Percentiles rank a stretch among this genome's conserved stretches.
phyloP scores from a whole-genome alignment of 1,140 invertebrate genomes.

The Hypsibius dujardini region DNA sequence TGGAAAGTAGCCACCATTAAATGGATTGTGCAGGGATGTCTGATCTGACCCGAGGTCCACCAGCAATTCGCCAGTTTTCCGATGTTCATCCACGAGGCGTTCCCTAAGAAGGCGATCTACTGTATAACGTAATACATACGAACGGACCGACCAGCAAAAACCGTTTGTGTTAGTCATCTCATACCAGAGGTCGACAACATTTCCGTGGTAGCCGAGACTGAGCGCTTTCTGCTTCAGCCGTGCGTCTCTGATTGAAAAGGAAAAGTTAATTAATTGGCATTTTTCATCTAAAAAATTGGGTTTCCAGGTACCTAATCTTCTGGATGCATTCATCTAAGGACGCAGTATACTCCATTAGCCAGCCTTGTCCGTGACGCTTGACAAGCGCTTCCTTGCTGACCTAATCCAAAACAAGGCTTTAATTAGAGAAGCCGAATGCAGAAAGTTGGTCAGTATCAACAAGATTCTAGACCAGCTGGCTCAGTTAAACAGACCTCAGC shows the following conservation, averaged over 20 bases:
- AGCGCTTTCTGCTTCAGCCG: slow-evolving; percentile 29
- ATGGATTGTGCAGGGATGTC: slow-evolving; percentile 50
- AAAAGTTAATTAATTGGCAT: too few relatives aligned
- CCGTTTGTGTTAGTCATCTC: slow-evolving; percentile 17
- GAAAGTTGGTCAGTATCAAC: neutral
- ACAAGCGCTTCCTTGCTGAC: slow-evolving; percentile 40
- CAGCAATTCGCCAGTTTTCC: slow-evolving; percentile 40
- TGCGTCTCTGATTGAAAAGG: slow-evolving; percentile 22
- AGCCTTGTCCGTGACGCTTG: slow-evolving; percentile 46
- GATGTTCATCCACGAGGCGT: slow-evolving; percentile 38
- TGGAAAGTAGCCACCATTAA: slow-evolving; percentile 48
- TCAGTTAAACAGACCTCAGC: slow-evolving; percentile 47
- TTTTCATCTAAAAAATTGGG: too few relatives aligned
- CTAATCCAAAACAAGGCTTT: slow-evolving; percentile 27
- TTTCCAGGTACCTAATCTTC: slow-evolving; percentile 32
- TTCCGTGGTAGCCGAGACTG: slow-evolving; percentile 48
- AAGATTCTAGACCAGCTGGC: slow-evolving; percentile 18
- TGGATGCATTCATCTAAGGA: slow-evolving; percentile 39
- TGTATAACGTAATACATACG: too few relatives aligned
- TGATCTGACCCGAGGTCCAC: slow-evolving; percentile 50
- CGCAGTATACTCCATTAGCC: slow-evolving; percentile 40
- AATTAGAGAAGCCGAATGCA: slow-evolving; percentile 18
- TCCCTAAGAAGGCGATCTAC: slow-evolving; percentile 35
- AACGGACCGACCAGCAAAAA: slow-evolving; percentile 11
- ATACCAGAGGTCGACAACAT: slow-evolving; percentile 45